phyloP scores from a whole-genome alignment of 2,797 vertebrate species.

The Hippopotamyrus pictus region DNA sequence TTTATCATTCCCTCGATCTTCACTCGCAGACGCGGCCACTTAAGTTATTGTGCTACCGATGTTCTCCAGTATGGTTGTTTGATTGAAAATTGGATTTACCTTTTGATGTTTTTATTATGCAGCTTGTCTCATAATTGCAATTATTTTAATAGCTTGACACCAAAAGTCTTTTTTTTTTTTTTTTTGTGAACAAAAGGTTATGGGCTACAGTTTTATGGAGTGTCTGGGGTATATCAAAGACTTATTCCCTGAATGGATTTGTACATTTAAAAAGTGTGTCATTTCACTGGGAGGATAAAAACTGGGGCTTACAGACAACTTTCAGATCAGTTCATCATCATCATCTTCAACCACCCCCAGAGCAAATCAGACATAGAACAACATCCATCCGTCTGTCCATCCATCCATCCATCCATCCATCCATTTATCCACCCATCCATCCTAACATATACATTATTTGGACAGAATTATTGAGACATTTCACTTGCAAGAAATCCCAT shows the following conservation, averaged over 20 bases:
- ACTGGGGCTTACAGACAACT: not conserved
- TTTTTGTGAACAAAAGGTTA: not conserved
- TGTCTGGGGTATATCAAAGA: not conserved
- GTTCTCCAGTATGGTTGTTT: not conserved
- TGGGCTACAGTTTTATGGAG: not conserved
- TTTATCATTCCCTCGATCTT: not conserved
- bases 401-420: not conserved
- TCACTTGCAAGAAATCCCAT: not conserved
- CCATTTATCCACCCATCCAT: not conserved
- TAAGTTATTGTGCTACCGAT: not conserved
- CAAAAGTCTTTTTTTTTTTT: not conserved
- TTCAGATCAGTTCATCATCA: not conserved
- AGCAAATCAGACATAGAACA: not conserved
- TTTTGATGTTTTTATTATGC: conserved; percentile 1
- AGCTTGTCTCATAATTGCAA: not conserved
- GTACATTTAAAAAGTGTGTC: not conserved
- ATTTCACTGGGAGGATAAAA: not conserved
- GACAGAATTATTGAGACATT: not conserved
- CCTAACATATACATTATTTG: not conserved
- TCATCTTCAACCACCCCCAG: not conserved
- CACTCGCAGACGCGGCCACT: not conserved
- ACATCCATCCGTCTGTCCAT: not conserved
- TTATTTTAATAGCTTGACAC: not conserved
- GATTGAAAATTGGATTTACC: not conserved
- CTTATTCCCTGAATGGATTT: not conserved